phyloP scores from a whole-genome alignment of 2,797 vertebrate species.

The Myioborus melanocephalus region DNA sequence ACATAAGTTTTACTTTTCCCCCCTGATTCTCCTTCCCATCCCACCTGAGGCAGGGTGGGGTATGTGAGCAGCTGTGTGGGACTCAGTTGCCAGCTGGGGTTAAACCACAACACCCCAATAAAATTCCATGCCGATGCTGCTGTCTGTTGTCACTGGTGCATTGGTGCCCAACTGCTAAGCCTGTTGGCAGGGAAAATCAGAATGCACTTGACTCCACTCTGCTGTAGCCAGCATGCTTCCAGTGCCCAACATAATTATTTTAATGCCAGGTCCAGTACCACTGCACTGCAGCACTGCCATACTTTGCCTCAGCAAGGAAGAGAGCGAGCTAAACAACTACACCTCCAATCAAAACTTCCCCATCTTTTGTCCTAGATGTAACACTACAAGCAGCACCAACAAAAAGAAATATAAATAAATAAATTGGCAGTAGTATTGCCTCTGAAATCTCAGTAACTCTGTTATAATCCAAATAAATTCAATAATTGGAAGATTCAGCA shows the following conservation, averaged over 20 bases:
- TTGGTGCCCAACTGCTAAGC: neutral
- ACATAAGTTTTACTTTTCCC: neutral
- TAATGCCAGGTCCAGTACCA: neutral
- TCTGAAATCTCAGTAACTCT: neutral
- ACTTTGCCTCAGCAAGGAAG: neutral
- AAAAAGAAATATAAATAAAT: neutral
- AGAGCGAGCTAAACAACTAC: neutral
- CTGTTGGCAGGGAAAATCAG: slow-evolving; percentile 42
- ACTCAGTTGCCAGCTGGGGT: neutral
- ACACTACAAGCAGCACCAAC: neutral
- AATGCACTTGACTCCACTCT: slow-evolving; percentile 11
- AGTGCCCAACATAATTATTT: neutral
- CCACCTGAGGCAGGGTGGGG: neutral
- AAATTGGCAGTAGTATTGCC: neutral
- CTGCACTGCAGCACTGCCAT: slow-evolving; percentile 38
- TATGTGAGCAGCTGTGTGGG: neutral
- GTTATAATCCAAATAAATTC: neutral
- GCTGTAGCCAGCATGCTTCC: slow-evolving; percentile 8
- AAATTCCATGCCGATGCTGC: neutral
- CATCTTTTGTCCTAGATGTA: neutral
- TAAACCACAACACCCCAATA: neutral
- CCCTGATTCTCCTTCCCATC: neutral
- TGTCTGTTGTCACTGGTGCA: slow-evolving; percentile 5
- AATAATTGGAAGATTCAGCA: neutral
- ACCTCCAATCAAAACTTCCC: neutral